Conservation (phyloP, 2,888 invertebrate species). For the Epiblema foenella region DNA sequence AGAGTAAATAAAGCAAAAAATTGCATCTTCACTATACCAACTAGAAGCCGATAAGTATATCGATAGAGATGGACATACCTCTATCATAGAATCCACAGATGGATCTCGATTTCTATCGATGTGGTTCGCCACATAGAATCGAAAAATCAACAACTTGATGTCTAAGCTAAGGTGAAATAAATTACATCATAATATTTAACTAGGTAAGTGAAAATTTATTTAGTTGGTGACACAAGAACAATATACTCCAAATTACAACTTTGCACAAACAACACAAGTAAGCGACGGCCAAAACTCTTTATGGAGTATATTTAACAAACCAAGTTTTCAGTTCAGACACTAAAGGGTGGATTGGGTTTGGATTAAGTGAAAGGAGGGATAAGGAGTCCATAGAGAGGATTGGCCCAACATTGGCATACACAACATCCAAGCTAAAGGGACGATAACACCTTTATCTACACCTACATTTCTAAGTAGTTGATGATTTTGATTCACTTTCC, state of each 20-base stretch:
- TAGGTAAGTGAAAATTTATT: too few species aligned
- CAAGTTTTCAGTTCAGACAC: conserved; percentile 15
- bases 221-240: conserved; percentile 1
- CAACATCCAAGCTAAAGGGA: conserved; percentile 57
- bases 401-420: conserved; percentile 75
- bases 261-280: conserved; percentile 52
- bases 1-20: too few species aligned
- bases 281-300: conserved; percentile 81
- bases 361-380: conserved; percentile 54
- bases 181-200: not conserved
- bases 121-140: not conserved
- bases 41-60: too few species aligned
- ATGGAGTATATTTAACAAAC: conserved; percentile 58
- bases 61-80: too few species aligned
- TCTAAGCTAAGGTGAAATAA: not conserved
- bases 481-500: conserved; percentile 20
- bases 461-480: not conserved
- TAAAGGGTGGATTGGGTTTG: conserved; percentile 43
- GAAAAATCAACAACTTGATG: not conserved
- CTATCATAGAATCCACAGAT: not conserved
- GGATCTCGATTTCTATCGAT: not conserved
- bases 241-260: conserved; percentile 29
- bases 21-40: too few species aligned
- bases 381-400: conserved; percentile 79
- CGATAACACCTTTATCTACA: conserved; percentile 66